Evolutionary conservation across 2,888 invertebrate genomes (phyloP).

Genomic region (Drosophila villosipedis): DNA sequence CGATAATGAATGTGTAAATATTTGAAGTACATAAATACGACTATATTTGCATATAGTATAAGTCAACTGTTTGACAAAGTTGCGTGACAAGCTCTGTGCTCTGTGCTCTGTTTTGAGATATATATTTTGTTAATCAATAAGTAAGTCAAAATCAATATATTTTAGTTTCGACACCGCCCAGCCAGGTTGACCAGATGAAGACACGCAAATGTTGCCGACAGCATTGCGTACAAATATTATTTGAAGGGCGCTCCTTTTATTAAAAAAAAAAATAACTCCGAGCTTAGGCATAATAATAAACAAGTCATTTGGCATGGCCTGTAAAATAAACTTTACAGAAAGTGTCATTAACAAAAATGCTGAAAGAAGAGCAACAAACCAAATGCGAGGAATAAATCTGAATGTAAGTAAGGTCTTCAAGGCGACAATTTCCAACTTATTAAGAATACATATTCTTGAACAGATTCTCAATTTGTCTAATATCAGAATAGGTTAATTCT

Average conservation of each 20-base stretch:
- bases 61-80: slow-evolving; percentile 1
- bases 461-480: not conserved
- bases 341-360: not conserved
- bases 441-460: not conserved
- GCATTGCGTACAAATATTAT: not conserved
- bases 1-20: not conserved
- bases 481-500: not conserved
- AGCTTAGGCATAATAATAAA: not conserved
- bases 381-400: not conserved
- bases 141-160: slow-evolving; percentile 12
- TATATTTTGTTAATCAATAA: slow-evolving; percentile 1
- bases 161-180: slow-evolving; percentile 3
- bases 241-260: not conserved
- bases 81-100: not conserved
- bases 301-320: not conserved
- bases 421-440: not conserved
- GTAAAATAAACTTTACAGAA: not conserved
- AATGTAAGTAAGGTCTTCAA: not conserved
- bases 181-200: slow-evolving; percentile 13
- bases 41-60: not conserved
- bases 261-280: not conserved
- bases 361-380: not conserved
- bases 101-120: not conserved
- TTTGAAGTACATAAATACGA: not conserved
- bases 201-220: not conserved